phyloP scores from a whole-genome alignment of 2,888 invertebrate species.

The Sarcophaga variegata region DNA sequence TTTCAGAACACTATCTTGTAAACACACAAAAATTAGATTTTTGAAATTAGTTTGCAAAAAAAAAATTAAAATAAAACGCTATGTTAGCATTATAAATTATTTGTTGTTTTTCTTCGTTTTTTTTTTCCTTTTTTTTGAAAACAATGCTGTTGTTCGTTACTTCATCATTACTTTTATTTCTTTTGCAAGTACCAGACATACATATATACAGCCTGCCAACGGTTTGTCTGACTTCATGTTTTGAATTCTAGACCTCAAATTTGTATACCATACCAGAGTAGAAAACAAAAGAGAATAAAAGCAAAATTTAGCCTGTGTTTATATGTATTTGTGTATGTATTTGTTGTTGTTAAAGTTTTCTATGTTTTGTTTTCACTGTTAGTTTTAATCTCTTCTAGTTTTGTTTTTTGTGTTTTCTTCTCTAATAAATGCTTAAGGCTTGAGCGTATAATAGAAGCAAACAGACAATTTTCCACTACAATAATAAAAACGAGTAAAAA shows the following conservation, averaged over 20 bases:
- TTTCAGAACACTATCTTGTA: too few species aligned
- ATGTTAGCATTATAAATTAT: neutral
- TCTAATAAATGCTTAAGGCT: constrained; percentile 56
- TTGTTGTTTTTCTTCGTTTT: constrained; percentile 14
- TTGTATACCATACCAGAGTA: neutral
- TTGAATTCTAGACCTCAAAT: constrained; percentile 16
- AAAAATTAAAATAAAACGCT: constrained; percentile 6
- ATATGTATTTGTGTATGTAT: neutral
- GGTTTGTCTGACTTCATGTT: constrained; percentile 31
- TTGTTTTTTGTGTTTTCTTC: constrained; percentile 5
- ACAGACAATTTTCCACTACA: neutral
- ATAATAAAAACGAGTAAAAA: constrained; percentile 16
- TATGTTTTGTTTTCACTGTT: constrained; percentile 9
- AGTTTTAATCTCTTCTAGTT: constrained; percentile 44
- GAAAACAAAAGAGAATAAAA: constrained; percentile 19
- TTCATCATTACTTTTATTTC: too few species aligned
- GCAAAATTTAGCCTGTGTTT: constrained; percentile 12
- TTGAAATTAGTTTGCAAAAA: neutral
- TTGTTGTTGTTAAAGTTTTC: neutral
- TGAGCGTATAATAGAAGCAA: constrained; percentile 27
- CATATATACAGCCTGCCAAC: constrained; percentile 18
- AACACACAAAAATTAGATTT: neutral
- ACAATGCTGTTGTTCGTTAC: constrained; percentile 21
- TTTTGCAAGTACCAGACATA: constrained; percentile 17
- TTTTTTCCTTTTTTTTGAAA: constrained; percentile 35